These are phyloP conservation scores for Chymomyza caudatula DNA, from an alignment of 2,888 invertebrate species.

Conservation along the genomic window DNA sequence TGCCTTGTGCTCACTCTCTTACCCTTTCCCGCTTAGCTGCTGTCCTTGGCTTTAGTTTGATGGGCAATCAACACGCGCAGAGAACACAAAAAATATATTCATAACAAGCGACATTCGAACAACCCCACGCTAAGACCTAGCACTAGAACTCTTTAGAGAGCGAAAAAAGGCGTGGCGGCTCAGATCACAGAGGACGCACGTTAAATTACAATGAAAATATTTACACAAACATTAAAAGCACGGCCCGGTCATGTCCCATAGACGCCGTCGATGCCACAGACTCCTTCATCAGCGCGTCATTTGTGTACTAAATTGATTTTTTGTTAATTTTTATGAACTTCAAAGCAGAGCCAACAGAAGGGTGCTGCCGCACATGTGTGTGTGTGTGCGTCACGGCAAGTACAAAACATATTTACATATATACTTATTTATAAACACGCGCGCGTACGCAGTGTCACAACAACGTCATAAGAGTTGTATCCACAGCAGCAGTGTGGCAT, in stretches of 20 bases:
- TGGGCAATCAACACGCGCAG: conserved; percentile 66
- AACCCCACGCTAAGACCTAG: not conserved
- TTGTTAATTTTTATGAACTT: conserved; percentile 70
- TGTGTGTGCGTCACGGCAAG: conserved; percentile 7
- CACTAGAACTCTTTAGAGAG: conserved; percentile 17
- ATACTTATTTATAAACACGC: conserved; percentile 70
- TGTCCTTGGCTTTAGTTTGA: conserved; percentile 53
- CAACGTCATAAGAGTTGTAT: conserved; percentile 55
- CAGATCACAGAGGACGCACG: conserved; percentile 48
- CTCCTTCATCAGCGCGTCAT: conserved; percentile 63
- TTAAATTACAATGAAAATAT: conserved; percentile 60
- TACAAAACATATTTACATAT: conserved; percentile 43
- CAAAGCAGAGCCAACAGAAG: conserved; percentile 50
- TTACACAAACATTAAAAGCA: conserved; percentile 19
- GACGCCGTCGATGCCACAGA: not conserved
- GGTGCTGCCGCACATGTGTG: conserved; percentile 30
- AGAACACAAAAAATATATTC: conserved; percentile 3
- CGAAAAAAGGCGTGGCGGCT: conserved; percentile 50
- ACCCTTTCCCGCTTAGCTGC: conserved; percentile 7
- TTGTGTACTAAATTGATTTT: conserved; percentile 68
- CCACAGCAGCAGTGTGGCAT: conserved; percentile 17
- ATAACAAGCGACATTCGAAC: not conserved
- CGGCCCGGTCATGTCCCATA: not conserved
- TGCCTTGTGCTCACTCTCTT: conserved; percentile 23
- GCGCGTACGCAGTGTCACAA: conserved; percentile 68